Conservation (phyloP, 2,797 vertebrate species). For the Sebastes elongatus region DNA sequence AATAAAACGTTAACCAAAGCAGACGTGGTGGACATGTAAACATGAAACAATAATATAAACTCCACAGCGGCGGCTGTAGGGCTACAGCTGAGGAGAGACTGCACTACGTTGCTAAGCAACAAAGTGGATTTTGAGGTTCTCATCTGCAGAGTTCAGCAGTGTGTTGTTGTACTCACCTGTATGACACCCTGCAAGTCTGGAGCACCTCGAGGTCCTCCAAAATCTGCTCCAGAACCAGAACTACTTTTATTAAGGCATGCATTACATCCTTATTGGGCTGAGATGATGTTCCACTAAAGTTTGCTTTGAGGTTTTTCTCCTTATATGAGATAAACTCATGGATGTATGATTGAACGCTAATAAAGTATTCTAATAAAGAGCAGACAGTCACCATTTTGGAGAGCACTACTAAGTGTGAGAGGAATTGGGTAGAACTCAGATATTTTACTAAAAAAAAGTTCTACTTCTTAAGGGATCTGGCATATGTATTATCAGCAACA, state of each 20-base stretch:
- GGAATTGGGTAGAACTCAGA: background rate
- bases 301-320: background rate
- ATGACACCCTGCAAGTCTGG: background rate
- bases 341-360: background rate
- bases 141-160: background rate
- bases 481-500: background rate
- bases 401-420: background rate
- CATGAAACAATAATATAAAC: background rate
- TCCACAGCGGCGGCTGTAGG: background rate
- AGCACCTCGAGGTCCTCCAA: background rate
- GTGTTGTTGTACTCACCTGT: background rate
- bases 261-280: background rate
- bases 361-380: background rate
- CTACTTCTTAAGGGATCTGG: background rate
- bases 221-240: background rate
- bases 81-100: background rate
- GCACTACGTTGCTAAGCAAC: background rate
- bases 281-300: background rate
- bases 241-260: background rate
- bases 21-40: background rate
- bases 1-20: background rate
- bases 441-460: background rate
- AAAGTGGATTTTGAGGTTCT: background rate
- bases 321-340: background rate
- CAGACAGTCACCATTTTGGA: background rate